Conservation (phyloP, 2,888 invertebrate species). For the Camptogramma bilineatum region DNA sequence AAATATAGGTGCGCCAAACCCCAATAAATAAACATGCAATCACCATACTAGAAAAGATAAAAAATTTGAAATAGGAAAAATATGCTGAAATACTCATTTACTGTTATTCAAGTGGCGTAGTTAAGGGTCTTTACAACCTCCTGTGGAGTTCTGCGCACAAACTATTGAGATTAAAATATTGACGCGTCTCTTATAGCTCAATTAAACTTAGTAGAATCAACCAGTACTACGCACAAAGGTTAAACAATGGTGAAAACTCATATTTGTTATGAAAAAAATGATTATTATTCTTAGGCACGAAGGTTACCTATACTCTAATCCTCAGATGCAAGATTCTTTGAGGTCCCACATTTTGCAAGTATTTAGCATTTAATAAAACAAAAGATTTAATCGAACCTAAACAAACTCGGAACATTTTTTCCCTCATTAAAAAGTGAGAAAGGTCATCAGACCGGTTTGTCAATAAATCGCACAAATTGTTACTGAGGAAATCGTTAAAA, state of each 20-base stretch:
- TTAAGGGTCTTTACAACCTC: slow-evolving; percentile 45
- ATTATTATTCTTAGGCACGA: no score
- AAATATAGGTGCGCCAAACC: not conserved
- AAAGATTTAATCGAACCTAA: not conserved
- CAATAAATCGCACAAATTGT: slow-evolving; percentile 35
- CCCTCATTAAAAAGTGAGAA: slow-evolving; percentile 32
- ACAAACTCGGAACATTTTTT: slow-evolving; percentile 9
- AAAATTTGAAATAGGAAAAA: not conserved
- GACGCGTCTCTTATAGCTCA: not conserved
- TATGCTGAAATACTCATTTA: not conserved
- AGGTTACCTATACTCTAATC: no score
- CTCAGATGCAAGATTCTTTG: no score
- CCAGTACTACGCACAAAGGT: not conserved
- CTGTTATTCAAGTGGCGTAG: not conserved
- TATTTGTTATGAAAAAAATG: no score
- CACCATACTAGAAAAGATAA: not conserved
- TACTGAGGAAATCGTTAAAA: slow-evolving; percentile 43
- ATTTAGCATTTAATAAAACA: not conserved
- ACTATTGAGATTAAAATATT: slow-evolving; percentile 50
- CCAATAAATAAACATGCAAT: not conserved
- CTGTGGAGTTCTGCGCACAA: slow-evolving; percentile 60
- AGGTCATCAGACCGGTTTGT: slow-evolving; percentile 28
- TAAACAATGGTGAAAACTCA: not conserved
- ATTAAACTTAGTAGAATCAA: not conserved
- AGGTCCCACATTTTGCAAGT: not conserved